phyloP scores from a whole-genome alignment of 2,888 invertebrate genomes.

The Zygaena filipendulae region DNA sequence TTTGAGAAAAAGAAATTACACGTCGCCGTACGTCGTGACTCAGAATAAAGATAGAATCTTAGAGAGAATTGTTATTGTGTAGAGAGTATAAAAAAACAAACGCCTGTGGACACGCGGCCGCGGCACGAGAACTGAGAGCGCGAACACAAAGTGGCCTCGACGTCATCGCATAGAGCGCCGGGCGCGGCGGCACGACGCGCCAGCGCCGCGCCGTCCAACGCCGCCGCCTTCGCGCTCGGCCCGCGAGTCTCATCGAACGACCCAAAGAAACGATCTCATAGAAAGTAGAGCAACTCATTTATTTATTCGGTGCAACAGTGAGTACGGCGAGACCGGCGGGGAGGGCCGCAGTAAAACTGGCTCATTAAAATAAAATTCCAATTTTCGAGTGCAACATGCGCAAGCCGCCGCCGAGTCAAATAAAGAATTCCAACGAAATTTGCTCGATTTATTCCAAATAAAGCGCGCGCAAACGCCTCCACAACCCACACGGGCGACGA shows the following conservation, averaged over 20 bases:
- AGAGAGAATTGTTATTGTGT: conserved; percentile 29
- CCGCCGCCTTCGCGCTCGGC: conserved; percentile 22
- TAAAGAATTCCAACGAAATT: conserved; percentile 63
- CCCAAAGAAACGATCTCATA: conserved; percentile 65
- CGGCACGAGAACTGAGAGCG: conserved; percentile 16
- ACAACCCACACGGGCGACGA: conserved; percentile 27
- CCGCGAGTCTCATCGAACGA: conserved; percentile 38
- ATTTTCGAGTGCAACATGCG: conserved; percentile 60
- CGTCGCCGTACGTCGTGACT: conserved; percentile 31
- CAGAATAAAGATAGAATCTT: conserved; percentile 26
- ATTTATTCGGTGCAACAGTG: conserved; percentile 61
- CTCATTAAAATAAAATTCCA: conserved; percentile 67
- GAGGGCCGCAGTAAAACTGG: conserved; percentile 51
- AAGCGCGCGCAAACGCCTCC: conserved; percentile 56
- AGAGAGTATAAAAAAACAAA: conserved; percentile 32
- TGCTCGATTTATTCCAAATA: conserved; percentile 68
- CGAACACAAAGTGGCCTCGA: conserved; percentile 15
- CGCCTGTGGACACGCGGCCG: conserved; percentile 21
- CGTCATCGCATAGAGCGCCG: conserved; percentile 9
- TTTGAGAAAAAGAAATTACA: no score
- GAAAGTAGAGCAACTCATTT: conserved; percentile 68
- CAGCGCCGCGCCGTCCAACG: conserved; percentile 18
- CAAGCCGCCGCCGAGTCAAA: conserved; percentile 45
- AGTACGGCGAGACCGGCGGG: conserved; percentile 54
- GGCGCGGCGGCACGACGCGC: conserved; percentile 8